Conservation (phyloP, 2,888 invertebrate genomes). For the Siphonodentalium dalli region DNA sequence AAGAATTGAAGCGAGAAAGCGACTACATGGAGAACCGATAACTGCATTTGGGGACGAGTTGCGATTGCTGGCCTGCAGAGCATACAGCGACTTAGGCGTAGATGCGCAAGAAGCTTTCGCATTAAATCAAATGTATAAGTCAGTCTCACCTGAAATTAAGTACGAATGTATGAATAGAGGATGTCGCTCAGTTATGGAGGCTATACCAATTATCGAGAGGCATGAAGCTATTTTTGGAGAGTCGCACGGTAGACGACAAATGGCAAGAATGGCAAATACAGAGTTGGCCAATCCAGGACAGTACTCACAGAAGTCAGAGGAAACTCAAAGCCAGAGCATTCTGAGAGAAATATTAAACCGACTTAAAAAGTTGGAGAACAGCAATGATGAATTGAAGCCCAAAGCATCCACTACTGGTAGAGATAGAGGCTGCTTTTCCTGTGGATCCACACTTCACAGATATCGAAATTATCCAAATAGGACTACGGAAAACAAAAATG, state of each 20-base stretch:
- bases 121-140: not conserved
- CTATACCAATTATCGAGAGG: not conserved
- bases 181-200: not conserved
- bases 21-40: slow-evolving; percentile 1
- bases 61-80: not conserved
- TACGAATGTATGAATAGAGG: not conserved
- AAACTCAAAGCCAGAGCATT: too few relatives aligned
- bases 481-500: too few relatives aligned
- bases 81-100: not conserved
- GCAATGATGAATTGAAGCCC: too few relatives aligned
- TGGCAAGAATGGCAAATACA: not conserved
- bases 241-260: not conserved
- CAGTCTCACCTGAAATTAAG: not conserved
- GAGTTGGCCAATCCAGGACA: not conserved
- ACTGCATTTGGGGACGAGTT: slow-evolving; percentile 10
- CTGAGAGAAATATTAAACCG: too few relatives aligned
- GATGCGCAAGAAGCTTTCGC: slow-evolving; percentile 2
- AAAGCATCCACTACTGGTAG: too few relatives aligned
- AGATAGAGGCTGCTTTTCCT: too few relatives aligned
- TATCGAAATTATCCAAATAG: too few relatives aligned
- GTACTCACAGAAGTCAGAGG: too few relatives aligned
- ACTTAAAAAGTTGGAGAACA: too few relatives aligned
- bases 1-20: slow-evolving; percentile 4
- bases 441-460: too few relatives aligned
- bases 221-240: not conserved